These are phyloP conservation scores for Lepeophtheirus salmonis DNA, from an alignment of 1,140 invertebrate species.

Conservation along the genomic window DNA sequence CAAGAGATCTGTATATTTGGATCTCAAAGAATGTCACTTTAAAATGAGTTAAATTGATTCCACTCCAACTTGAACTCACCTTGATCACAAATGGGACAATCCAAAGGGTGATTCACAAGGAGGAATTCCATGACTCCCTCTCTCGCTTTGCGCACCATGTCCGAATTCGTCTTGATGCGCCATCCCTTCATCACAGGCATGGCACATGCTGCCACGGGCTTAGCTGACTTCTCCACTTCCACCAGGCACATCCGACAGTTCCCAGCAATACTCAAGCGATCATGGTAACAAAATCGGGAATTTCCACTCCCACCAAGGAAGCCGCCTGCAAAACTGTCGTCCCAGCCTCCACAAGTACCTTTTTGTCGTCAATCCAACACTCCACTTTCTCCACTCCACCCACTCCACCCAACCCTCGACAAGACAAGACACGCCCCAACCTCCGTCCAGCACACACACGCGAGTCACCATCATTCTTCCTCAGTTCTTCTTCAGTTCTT, in stretches of 20 bases:
- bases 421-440: no score
- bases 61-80: no score
- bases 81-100: slow-evolving; percentile 99
- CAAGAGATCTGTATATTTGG: no score
- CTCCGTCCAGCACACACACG: no score
- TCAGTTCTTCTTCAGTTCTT: no score
- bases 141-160: slow-evolving; percentile 76
- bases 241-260: slow-evolving; percentile 99
- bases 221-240: slow-evolving; percentile 86
- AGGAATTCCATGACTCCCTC: slow-evolving; percentile 99
- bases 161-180: slow-evolving; percentile 92
- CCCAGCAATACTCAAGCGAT: slow-evolving; percentile 87
- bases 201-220: slow-evolving; percentile 96
- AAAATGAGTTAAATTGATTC: no score
- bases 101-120: slow-evolving; percentile 90
- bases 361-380: slow-evolving; percentile 93
- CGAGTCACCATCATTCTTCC: no score
- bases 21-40: no score
- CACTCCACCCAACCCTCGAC: no score
- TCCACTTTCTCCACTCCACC: slow-evolving; percentile 78
- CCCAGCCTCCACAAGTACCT: slow-evolving; percentile 78
- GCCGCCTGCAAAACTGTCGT: slow-evolving; percentile 97
- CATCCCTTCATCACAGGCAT: slow-evolving; percentile 99
- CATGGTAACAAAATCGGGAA: slow-evolving; percentile 99
- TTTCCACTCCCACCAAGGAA: slow-evolving; percentile 84